Conservation (phyloP, 1,140 invertebrate genomes). For the Reticulitermes speratus region DNA sequence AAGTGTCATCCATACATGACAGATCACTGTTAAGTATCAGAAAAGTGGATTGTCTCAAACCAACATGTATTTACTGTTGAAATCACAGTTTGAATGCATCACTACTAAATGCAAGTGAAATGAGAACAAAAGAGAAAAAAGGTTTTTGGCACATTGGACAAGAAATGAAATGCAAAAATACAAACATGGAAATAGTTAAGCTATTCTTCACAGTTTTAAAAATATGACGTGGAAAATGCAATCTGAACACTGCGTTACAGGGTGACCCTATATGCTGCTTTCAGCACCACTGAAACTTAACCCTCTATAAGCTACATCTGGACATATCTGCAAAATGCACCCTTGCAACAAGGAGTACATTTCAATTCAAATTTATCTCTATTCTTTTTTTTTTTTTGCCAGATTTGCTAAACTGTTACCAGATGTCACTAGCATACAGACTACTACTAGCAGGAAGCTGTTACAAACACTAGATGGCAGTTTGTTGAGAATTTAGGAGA, state of each 20-base stretch:
- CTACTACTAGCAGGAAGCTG: too few species aligned
- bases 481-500: too few species aligned
- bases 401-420: too few species aligned
- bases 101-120: slow-evolving; percentile 19
- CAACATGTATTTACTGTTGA: slow-evolving; percentile 5
- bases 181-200: slow-evolving; percentile 16
- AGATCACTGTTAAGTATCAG: background rate
- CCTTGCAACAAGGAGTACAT: too few species aligned
- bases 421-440: too few species aligned
- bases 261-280: background rate
- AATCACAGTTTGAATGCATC: slow-evolving; percentile 27
- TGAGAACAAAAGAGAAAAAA: background rate
- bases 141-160: slow-evolving; percentile 28
- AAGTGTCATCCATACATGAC: background rate
- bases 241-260: background rate
- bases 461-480: too few species aligned
- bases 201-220: background rate
- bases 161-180: slow-evolving; percentile 13
- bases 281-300: background rate
- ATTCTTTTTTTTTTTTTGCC: too few species aligned
- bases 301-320: too few species aligned
- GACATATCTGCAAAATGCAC: too few species aligned
- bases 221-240: background rate
- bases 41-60: slow-evolving; percentile 24
- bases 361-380: too few species aligned